Evolutionary conservation across 2,888 invertebrate genomes (phyloP).

Genomic region (Lepidonotus clava): DNA sequence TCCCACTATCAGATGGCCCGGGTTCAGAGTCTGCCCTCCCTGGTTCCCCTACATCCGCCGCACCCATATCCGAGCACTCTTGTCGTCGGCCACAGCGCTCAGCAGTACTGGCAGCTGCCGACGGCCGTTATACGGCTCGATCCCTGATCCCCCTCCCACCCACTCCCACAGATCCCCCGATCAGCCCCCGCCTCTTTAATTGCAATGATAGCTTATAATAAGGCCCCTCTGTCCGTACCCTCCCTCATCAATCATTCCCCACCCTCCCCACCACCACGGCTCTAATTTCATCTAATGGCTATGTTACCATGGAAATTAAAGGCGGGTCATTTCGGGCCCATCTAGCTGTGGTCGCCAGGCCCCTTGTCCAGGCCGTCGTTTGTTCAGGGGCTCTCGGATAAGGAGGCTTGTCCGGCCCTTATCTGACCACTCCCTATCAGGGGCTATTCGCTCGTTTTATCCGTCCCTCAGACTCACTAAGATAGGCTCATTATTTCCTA

Average conservation of each 20-base stretch:
- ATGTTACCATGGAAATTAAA: conserved; percentile 48
- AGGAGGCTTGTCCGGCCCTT: too few relatives aligned
- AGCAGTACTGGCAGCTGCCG: too few relatives aligned
- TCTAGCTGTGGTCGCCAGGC: not conserved
- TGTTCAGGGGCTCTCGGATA: not conserved
- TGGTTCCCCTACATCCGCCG: not conserved
- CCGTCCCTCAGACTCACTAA: too few relatives aligned
- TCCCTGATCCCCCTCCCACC: not conserved
- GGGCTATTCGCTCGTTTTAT: too few relatives aligned
- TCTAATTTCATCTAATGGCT: conserved; percentile 32
- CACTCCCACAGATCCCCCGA: conserved; percentile 1
- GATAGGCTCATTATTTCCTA: too few relatives aligned
- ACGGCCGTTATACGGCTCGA: conserved; percentile 28
- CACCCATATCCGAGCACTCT: not conserved
- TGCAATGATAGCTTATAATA: conserved; percentile 46
- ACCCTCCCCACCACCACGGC: not conserved
- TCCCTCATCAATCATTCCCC: not conserved
- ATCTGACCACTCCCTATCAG: too few relatives aligned
- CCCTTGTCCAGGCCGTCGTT: not conserved
- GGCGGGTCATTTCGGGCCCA: conserved; percentile 3
- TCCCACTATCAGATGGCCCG: not conserved
- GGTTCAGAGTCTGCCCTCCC: not conserved
- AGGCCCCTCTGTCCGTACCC: conserved; percentile 30
- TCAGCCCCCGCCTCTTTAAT: conserved; percentile 16
- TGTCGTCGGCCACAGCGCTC: too few relatives aligned